A percentile compares a stretch with the other conserved stretches of the same genome.
phyloP scores from a whole-genome alignment of 2,888 invertebrate species.

The Sinotaia quadrata region DNA sequence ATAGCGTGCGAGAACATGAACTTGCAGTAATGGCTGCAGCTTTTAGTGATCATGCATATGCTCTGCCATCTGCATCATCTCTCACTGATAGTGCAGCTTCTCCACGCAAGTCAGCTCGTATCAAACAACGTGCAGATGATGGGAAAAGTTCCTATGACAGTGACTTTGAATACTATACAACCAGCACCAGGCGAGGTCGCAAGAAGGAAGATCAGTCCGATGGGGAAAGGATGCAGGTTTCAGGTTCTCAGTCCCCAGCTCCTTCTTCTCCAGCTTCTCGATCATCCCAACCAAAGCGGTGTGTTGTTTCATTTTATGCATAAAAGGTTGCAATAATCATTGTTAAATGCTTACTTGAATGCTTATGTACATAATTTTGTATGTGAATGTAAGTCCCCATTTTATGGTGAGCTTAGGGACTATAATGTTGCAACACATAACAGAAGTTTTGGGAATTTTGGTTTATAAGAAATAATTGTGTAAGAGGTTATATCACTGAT shows the following conservation, averaged over 20 bases:
- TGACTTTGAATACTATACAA: slow-evolving; percentile 24
- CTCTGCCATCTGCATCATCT: slow-evolving; percentile 41
- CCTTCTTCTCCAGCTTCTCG: background rate
- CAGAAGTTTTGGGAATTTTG: too few species aligned
- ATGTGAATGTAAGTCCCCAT: too few species aligned
- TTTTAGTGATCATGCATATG: slow-evolving; percentile 58
- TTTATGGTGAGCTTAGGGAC: too few species aligned
- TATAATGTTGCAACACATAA: too few species aligned
- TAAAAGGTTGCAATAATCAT: too few species aligned
- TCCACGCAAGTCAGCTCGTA: slow-evolving; percentile 19
- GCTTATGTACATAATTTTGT: too few species aligned
- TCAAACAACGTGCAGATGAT: slow-evolving; percentile 24
- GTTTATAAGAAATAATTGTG: too few species aligned
- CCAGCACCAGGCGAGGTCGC: slow-evolving; percentile 9
- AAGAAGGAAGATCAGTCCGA: slow-evolving; percentile 15
- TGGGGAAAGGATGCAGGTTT: slow-evolving; percentile 5
- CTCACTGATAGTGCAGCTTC: background rate
- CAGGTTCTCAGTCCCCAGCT: slow-evolving; percentile 6
- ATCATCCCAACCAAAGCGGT: slow-evolving; percentile 25
- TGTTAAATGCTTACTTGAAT: too few species aligned
- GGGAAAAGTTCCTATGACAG: slow-evolving; percentile 27
- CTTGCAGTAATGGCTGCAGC: slow-evolving; percentile 44
- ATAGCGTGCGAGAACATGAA: slow-evolving; percentile 36
- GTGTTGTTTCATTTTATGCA: background rate
- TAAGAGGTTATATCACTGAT: too few species aligned